These are phyloP conservation scores for Eonycteris spelaea DNA, from an alignment of 2,113 vertebrate species.

Conservation along the genomic window DNA sequence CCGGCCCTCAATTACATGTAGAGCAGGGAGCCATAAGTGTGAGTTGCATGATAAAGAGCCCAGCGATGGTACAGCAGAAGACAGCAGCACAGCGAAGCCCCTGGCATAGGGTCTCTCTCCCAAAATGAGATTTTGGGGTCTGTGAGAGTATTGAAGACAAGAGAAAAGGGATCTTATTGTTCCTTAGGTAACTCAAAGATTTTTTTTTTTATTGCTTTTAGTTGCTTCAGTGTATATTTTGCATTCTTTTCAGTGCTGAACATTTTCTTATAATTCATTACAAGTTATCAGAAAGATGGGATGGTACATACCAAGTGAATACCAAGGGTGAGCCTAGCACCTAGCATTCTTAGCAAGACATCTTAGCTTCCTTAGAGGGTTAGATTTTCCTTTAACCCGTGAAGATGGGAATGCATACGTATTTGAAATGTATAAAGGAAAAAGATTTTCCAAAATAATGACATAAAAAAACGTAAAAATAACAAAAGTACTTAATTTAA, in stretches of 20 bases:
- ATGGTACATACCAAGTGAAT: background rate
- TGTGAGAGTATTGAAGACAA: background rate
- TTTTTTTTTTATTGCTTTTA: background rate
- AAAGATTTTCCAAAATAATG: background rate
- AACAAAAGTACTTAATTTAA: background rate
- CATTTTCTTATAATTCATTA: background rate
- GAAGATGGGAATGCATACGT: background rate
- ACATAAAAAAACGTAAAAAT: background rate
- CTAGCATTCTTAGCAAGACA: background rate
- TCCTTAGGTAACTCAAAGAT: background rate
- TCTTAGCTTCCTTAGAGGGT: background rate
- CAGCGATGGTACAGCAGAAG: background rate
- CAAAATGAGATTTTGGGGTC: background rate
- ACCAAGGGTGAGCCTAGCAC: background rate
- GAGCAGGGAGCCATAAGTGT: background rate
- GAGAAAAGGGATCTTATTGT: background rate
- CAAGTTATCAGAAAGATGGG: background rate
- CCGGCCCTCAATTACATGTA: background rate
- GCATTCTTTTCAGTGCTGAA: background rate
- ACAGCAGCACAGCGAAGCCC: background rate
- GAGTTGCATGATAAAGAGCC: background rate
- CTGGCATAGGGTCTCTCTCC: no score
- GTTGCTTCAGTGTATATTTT: background rate
- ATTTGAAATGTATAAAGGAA: background rate
- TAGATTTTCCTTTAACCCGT: background rate